A percentile compares a stretch with the other conserved stretches of the same genome.
Conservation (phyloP, 2,113 vertebrate species). For the Sorex fumeus region DNA sequence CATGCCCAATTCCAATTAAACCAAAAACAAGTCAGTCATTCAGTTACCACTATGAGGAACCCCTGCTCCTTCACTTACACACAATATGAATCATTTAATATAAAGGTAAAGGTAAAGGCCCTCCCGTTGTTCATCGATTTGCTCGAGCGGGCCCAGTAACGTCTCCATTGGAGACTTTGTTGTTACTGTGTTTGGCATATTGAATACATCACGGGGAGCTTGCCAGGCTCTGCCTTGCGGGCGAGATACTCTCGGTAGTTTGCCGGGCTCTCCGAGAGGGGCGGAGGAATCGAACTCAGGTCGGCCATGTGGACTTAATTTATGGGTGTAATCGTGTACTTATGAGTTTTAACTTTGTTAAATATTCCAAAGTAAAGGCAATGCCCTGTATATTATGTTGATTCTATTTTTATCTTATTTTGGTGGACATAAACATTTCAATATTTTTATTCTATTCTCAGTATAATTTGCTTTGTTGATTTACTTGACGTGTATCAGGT, state of each 20-base stretch:
- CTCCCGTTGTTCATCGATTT: no score
- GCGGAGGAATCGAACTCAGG: no score
- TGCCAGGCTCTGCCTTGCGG: no score
- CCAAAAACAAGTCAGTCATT: neutral
- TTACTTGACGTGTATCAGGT: slow-evolving; percentile 54
- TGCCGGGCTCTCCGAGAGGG: no score
- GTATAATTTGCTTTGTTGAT: slow-evolving; percentile 35
- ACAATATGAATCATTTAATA: neutral
- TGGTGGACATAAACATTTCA: neutral
- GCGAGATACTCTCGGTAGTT: no score
- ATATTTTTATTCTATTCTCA: neutral
- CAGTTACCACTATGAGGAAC: neutral
- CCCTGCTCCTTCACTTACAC: neutral
- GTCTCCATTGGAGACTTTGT: no score
- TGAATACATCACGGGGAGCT: no score
- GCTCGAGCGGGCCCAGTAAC: no score
- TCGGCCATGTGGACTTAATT: neutral
- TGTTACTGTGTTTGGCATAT: no score
- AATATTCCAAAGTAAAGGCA: neutral
- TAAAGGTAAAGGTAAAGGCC: no score
- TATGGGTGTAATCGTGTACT: neutral
- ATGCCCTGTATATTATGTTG: neutral
- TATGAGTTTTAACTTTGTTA: neutral
- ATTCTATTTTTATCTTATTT: neutral
- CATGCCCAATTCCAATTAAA: neutral